These are phyloP conservation scores for Cerastis rubricosa DNA, from an alignment of 2,888 invertebrate species.

Conservation along the genomic window DNA sequence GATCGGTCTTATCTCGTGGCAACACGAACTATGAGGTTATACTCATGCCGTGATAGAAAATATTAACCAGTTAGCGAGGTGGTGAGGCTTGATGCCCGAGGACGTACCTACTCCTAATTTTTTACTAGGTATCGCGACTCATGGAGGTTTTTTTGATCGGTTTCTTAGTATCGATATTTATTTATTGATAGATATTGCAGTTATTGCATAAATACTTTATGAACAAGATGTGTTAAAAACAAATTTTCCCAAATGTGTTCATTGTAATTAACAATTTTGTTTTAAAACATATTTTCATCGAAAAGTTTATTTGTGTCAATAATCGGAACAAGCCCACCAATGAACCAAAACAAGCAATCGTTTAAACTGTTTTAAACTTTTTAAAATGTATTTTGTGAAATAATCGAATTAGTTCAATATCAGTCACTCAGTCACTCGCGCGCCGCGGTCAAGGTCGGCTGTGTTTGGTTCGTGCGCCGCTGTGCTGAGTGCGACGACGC, in stretches of 20 bases:
- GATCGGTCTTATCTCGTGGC: not conserved
- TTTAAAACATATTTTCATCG: not conserved
- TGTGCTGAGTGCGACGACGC: no score
- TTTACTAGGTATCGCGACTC: not conserved
- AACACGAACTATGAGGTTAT: not conserved
- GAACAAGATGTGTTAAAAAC: not conserved
- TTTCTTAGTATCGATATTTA: no score
- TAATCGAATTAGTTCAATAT: not conserved
- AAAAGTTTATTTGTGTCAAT: not conserved
- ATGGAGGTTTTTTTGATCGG: not conserved
- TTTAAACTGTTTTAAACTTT: not conserved
- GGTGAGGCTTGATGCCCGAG: no score
- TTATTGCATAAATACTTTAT: not conserved
- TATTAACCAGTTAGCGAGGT: not conserved
- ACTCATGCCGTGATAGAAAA: not conserved
- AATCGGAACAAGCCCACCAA: not conserved
- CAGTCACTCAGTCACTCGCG: no score
- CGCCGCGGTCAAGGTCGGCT: no score
- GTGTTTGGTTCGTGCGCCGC: no score
- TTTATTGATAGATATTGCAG: conserved; percentile 1
- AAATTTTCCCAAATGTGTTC: not conserved
- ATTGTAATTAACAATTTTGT: not conserved
- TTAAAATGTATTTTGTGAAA: not conserved
- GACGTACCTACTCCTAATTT: not conserved
- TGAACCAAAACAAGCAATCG: not conserved